Evolutionary conservation across 92 coral and sea anemone genomes (phyloP), one percentile per base, ranked within the genome.

Genomic region (Parazoanthus atlanticus): DNA sequence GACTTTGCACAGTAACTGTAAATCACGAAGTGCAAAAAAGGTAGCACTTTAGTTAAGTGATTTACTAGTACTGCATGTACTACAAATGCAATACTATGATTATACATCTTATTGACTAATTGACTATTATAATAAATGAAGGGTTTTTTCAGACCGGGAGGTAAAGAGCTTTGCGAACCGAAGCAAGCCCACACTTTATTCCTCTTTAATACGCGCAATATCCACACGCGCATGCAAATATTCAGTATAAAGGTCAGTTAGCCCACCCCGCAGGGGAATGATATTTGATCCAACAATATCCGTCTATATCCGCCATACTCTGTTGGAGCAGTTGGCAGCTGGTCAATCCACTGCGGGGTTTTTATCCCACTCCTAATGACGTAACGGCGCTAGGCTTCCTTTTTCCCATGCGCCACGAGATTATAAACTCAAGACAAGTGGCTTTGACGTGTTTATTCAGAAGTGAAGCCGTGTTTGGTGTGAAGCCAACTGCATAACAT

Each of bases 391-490:
- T 12, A 19, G 12, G 19, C 58, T 69, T 72, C 23, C 26, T 30
- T 13, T 28, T 29, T 17, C 15, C 15, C 36, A 28, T 31, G 16
- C 16, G 16, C 19, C 31, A 3, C 34, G 36, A 70, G 76, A 30
- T 31, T 72, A 30, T 72, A 72, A 72, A 28, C 76, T 72, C 76
- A 12, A n/a, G n/a, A n/a, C n/a, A n/a, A 72, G 76, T 26, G 76
- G 6, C 75, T 31, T 70, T 12, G 32, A n/a, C 75, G 3, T 46
- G 49, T 46, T 46, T 46, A 11, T 46, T 46, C 49, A 46, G 49
- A 46, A 46, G 49, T 46, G 12, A 56, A 56, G 23, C 65, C 19
- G 65, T 56, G 25, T 61, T 61, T 23, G 58, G 4, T 12, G 21
- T 52, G 58, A 2, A 15, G 58, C 28, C 69, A 15, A 61, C 8